Evolutionary conservation across 2,113 vertebrate genomes (phyloP).

Genomic region (human): GRCh38 chr13:104046001-104046500

Average conservation of each 20-base stretch:
- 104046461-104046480: background rate
- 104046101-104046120: background rate
- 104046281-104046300: conserved; percentile 45
- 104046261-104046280: conserved; percentile 54
- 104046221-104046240: conserved; percentile 46
- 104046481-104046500: conserved; percentile 25
- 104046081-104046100: conserved; percentile 49
- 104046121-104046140: background rate
- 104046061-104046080: conserved; percentile 57
- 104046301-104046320: conserved; percentile 31
- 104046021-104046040: conserved; percentile 52
- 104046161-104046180: conserved; percentile 30
- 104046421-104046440: conserved; percentile 42
- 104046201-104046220: conserved; percentile 65
- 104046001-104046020: conserved; percentile 53
- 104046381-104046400: background rate
- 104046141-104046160: conserved; percentile 46
- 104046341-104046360: background rate
- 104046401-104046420: background rate
- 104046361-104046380: conserved; percentile 40
- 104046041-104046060: conserved; percentile 53
- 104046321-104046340: conserved; percentile 15
- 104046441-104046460: conserved; percentile 30
- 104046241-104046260: conserved; percentile 52
- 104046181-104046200: conserved; percentile 50